Evolutionary conservation across 2,888 invertebrate species (phyloP).

Genomic region (Parnassius smintheus): DNA sequence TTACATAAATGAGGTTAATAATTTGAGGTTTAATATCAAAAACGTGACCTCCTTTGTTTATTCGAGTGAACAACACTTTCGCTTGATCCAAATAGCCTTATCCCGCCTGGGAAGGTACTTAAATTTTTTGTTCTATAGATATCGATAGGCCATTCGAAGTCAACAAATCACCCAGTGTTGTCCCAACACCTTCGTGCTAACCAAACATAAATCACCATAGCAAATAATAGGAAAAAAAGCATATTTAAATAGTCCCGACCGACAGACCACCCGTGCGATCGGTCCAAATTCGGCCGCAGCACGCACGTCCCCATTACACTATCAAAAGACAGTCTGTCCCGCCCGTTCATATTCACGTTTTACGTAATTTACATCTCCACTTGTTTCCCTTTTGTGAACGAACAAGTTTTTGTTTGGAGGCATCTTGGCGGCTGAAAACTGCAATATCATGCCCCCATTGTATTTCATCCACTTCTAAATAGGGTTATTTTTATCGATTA

Average conservation of each 20-base stretch:
- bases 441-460: conserved; percentile 58
- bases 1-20: no score
- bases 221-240: conserved; percentile 69
- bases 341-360: conserved; percentile 63
- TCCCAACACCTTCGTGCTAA: conserved; percentile 73
- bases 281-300: conserved; percentile 51
- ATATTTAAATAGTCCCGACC: conserved; percentile 68
- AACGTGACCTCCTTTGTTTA: not conserved
- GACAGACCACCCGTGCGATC: conserved; percentile 73
- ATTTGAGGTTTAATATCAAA: no score
- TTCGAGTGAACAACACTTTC: conserved; percentile 6
- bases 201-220: conserved; percentile 73
- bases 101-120: conserved; percentile 15
- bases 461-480: conserved; percentile 55
- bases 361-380: conserved; percentile 70
- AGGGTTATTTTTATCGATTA: conserved; percentile 61
- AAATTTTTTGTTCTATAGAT: conserved; percentile 32
- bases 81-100: conserved; percentile 24
- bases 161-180: conserved; percentile 70
- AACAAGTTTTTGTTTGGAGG: conserved; percentile 42
- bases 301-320: conserved; percentile 71
- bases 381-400: conserved; percentile 42
- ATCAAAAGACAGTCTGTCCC: conserved; percentile 62
- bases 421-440: conserved; percentile 41
- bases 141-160: conserved; percentile 63